Conservation (phyloP, 2,113 vertebrate genomes). For the Mesoclemmys tuberculata region DNA sequence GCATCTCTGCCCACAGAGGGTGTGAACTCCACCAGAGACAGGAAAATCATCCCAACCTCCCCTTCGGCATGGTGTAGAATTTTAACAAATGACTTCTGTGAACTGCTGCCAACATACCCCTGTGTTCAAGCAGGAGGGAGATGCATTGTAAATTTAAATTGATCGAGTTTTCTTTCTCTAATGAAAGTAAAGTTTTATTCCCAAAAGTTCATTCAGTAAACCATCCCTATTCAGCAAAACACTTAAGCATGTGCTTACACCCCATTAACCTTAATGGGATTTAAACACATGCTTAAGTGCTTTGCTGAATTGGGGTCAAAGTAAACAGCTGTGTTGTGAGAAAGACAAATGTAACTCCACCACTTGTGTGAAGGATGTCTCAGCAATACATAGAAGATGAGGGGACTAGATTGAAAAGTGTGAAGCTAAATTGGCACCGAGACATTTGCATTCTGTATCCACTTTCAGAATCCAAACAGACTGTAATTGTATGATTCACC, state of each 20-base stretch:
- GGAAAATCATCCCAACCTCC: not conserved
- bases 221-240: not conserved
- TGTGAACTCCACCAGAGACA: not conserved
- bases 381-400: rapidly evolving
- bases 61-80: not conserved
- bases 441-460: not conserved
- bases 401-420: not conserved
- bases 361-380: not conserved
- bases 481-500: conserved; percentile 59
- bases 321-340: not conserved
- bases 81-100: not conserved
- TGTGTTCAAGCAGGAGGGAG: not conserved
- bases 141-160: rapidly evolving
- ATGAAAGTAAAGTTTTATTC: not conserved
- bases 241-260: not conserved
- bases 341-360: not conserved
- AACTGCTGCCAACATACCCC: not conserved
- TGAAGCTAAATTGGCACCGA: conserved; percentile 24
- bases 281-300: not conserved
- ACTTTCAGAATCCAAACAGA: not conserved
- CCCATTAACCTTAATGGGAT: not conserved
- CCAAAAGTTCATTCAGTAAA: not conserved
- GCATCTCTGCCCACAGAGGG: not conserved
- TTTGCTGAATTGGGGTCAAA: conserved; percentile 29
- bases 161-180: not conserved